A percentile compares a stretch with the other conserved stretches of the same genome.
phyloP scores from a whole-genome alignment of 2,113 vertebrate genomes.

The Brachypodius melanocephalos region DNA sequence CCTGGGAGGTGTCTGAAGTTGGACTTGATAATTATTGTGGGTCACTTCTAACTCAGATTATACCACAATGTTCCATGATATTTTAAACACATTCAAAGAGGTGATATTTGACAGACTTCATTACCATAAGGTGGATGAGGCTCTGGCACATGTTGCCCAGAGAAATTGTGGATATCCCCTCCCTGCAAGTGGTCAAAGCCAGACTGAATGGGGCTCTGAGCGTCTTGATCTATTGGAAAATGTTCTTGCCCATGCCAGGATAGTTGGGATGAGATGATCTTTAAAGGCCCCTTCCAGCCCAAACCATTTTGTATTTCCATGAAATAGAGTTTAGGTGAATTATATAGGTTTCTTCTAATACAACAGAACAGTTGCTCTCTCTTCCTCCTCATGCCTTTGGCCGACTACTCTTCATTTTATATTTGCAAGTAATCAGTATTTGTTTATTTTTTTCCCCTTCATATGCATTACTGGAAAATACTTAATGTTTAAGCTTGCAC shows the following conservation, averaged over 20 bases:
- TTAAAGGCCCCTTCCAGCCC: not conserved
- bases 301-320: not conserved
- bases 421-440: not conserved
- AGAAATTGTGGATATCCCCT: not conserved
- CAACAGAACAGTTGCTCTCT: not conserved
- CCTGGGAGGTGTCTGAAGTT: fast-evolving
- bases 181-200: not conserved
- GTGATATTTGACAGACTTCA: not conserved
- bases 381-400: not conserved
- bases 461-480: not conserved
- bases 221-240: not conserved
- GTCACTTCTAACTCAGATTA: not conserved
- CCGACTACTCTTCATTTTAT: not conserved
- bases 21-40: not conserved
- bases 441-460: not conserved
- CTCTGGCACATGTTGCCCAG: not conserved
- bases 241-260: not conserved
- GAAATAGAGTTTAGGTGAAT: not conserved
- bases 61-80: too few species aligned
- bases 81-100: not conserved
- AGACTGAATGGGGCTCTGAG: not conserved
- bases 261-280: not conserved
- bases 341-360: not conserved
- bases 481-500: not conserved
- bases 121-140: not conserved